Conservation (phyloP, 2,113 vertebrate genomes). For the Poecile atricapillus region DNA sequence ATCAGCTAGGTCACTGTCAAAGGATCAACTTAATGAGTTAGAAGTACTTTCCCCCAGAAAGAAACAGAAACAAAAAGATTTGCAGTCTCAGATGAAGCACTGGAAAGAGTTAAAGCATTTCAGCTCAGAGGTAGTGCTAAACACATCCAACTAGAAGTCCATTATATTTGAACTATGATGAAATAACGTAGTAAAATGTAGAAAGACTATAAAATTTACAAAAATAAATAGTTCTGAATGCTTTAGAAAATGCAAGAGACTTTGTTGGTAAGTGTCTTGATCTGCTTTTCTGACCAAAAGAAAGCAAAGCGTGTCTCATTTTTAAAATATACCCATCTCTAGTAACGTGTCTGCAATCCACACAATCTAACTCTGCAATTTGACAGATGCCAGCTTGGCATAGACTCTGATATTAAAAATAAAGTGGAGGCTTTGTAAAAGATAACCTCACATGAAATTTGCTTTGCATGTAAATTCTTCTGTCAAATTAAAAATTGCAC, state of each 20-base stretch:
- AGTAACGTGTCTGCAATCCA: constrained; percentile 25
- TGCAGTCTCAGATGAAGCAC: constrained; percentile 64
- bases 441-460: constrained; percentile 59
- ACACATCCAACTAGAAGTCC: constrained; percentile 71
- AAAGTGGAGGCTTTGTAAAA: constrained; percentile 66
- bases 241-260: constrained; percentile 70
- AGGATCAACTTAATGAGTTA: constrained; percentile 35
- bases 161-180: constrained; percentile 61
- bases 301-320: constrained; percentile 44
- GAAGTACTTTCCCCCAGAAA: constrained; percentile 22
- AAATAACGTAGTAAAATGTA: constrained; percentile 73
- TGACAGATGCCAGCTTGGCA: constrained; percentile 11
- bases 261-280: constrained; percentile 44
- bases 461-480: constrained; percentile 65
- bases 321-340: constrained; percentile 69
- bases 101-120: constrained; percentile 69
- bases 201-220: constrained; percentile 76
- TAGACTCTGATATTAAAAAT: constrained; percentile 66
- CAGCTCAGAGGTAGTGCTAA: constrained; percentile 77
- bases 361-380: constrained; percentile 13
- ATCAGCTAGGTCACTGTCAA: constrained; percentile 57
- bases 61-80: constrained; percentile 9
- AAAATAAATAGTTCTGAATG: constrained; percentile 75
- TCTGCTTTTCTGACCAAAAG: constrained; percentile 48
- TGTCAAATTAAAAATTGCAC: constrained; percentile 73